Evolutionary conservation across 2,797 vertebrate species (phyloP).

Genomic region (Neosilurus hyrtlii): DNA sequence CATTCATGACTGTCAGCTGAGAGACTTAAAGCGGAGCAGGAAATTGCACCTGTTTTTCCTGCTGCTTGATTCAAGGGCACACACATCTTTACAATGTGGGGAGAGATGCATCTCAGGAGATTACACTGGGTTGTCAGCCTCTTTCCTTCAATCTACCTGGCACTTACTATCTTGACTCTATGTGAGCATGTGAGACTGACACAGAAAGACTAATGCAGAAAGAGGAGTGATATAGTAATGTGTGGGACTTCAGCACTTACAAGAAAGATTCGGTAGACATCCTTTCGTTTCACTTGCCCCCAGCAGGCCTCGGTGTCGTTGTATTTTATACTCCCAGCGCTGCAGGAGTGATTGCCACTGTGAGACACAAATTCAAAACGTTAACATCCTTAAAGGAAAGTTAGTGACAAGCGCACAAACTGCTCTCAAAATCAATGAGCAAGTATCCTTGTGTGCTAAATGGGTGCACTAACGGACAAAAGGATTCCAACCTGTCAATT

Average conservation of each 20-base stretch:
- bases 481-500: not conserved
- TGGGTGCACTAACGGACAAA: not conserved
- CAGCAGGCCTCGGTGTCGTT: constrained; percentile 93
- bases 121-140: constrained; percentile 11
- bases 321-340: constrained; percentile 79
- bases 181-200: not conserved
- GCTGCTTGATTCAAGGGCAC: constrained; percentile 64
- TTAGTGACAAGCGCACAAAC: no score
- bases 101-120: constrained; percentile 26
- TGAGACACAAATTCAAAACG: constrained; percentile 22
- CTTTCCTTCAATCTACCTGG: constrained; percentile 10
- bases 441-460: not conserved
- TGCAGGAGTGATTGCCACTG: constrained; percentile 87
- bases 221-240: not conserved
- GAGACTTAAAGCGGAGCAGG: constrained; percentile 24
- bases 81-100: constrained; percentile 17
- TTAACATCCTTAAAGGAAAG: not conserved
- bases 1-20: not conserved
- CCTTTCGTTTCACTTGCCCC: constrained; percentile 83
- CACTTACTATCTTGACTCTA: constrained; percentile 21
- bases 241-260: constrained; percentile 70
- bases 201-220: not conserved
- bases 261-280: constrained; percentile 92
- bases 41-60: constrained; percentile 52
- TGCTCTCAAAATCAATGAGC: not conserved